A percentile compares a stretch with the other conserved stretches of the same genome.
Evolutionary conservation across 2,888 invertebrate species (phyloP).

Genomic region (Scaptodrosophila latifasciaeformis): DNA sequence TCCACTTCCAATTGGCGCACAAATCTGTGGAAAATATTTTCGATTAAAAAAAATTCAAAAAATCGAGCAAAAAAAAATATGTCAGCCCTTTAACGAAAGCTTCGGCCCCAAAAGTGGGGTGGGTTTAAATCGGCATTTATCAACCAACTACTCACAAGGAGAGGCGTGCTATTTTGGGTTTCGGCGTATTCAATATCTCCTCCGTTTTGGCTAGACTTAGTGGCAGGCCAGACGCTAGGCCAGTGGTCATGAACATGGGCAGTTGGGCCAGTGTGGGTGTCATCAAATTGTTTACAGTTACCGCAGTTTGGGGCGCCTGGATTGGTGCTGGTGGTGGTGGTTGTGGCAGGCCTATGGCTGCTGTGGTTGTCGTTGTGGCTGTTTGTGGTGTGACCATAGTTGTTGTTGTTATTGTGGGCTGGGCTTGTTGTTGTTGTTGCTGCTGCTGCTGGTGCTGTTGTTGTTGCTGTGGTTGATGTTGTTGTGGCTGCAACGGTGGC

Average conservation of each 20-base stretch:
- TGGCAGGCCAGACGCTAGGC: constrained; percentile 33
- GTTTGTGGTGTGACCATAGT: constrained; percentile 19
- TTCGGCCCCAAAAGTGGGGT: not conserved
- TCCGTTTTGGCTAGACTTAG: constrained; percentile 57
- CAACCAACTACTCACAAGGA: constrained; percentile 77
- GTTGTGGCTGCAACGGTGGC: constrained; percentile 24
- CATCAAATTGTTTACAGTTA: constrained; percentile 18
- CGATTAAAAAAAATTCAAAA: constrained; percentile 1
- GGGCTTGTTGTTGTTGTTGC: constrained; percentile 19
- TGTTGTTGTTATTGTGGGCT: constrained; percentile 27
- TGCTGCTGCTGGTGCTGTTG: constrained; percentile 23
- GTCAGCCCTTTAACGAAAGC: not conserved
- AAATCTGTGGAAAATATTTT: constrained; percentile 76
- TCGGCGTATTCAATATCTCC: constrained; percentile 72
- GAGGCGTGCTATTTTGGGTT: constrained; percentile 74
- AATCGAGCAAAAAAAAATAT: not conserved
- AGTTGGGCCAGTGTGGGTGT: constrained; percentile 31
- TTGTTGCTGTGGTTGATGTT: constrained; percentile 23
- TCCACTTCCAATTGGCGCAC: constrained; percentile 85
- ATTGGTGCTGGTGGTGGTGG: constrained; percentile 23
- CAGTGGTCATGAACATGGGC: constrained; percentile 37
- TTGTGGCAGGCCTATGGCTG: constrained; percentile 16
- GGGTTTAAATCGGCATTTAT: constrained; percentile 59
- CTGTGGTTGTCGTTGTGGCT: constrained; percentile 33
- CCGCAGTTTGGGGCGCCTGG: constrained; percentile 38